phyloP scores from a whole-genome alignment of 2,888 invertebrate genomes.

The Thalpophila matura region DNA sequence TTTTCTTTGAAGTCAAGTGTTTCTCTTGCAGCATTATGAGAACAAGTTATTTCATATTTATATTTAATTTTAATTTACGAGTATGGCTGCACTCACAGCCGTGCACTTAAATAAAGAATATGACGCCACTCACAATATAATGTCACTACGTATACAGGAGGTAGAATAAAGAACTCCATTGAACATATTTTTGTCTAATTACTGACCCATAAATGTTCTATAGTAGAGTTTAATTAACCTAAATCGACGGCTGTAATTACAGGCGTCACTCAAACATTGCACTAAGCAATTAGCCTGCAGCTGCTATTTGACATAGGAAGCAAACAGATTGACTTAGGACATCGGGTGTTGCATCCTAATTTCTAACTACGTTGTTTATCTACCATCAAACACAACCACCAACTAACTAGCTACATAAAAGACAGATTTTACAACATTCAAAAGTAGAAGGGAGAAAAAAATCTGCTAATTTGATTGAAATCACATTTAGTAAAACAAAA shows the following conservation, averaged over 20 bases:
- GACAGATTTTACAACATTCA: no score
- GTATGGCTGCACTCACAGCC: no score
- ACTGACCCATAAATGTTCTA: no score
- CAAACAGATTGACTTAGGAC: conserved; percentile 19
- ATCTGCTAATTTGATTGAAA: background rate
- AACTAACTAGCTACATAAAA: no score
- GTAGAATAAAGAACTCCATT: no score
- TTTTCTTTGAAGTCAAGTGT: background rate
- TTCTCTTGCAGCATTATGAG: background rate
- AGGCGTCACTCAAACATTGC: background rate
- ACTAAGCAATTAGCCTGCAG: conserved; percentile 11
- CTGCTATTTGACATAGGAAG: conserved; percentile 11
- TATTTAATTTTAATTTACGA: no score
- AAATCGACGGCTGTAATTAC: background rate
- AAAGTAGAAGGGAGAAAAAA: no score
- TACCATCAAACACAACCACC: background rate
- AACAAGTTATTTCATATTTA: background rate
- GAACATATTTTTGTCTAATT: no score
- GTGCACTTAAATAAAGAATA: no score
- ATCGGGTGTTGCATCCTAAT: conserved; percentile 17
- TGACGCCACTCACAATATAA: no score
- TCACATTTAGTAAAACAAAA: background rate
- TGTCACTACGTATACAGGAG: no score
- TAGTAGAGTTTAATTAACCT: background rate
- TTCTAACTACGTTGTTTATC: background rate